Evolutionary conservation across 2,113 vertebrate genomes (phyloP).

Genomic region (Gallinago undulata): DNA sequence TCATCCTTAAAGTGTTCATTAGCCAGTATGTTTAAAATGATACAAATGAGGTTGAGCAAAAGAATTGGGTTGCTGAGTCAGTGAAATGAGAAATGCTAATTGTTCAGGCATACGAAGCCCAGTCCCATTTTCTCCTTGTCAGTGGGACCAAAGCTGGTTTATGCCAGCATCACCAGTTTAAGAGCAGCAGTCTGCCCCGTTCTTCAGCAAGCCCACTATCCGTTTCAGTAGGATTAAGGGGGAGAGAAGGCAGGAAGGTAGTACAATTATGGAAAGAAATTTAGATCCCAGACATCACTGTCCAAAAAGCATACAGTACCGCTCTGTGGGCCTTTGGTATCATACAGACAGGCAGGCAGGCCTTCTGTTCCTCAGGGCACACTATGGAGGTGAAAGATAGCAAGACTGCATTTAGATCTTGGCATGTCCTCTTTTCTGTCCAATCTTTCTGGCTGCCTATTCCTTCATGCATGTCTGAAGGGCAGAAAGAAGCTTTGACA

Average conservation of each 20-base stretch:
- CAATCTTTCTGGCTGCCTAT: background rate
- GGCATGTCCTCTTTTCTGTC: background rate
- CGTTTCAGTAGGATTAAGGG: background rate
- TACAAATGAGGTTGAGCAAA: background rate
- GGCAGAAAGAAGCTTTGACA: background rate
- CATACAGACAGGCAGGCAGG: background rate
- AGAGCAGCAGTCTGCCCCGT: background rate
- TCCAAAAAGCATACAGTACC: background rate
- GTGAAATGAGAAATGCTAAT: background rate
- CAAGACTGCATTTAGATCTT: background rate
- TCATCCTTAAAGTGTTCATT: background rate
- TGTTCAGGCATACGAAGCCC: background rate
- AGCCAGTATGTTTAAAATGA: background rate
- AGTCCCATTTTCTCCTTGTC: background rate
- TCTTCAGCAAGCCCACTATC: background rate
- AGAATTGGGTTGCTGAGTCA: background rate
- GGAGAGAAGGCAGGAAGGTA: background rate
- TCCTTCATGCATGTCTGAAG: background rate
- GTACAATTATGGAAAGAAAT: accelerated
- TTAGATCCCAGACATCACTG: background rate
- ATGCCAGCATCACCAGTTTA: background rate
- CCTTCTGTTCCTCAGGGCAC: background rate
- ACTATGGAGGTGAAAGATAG: background rate
- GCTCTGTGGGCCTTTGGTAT: background rate
- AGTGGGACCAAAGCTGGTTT: background rate